Evolutionary conservation across 1,140 invertebrate genomes (phyloP), one percentile per base, ranked within the genome.

Genomic region (Trichonephila clavata): DNA sequence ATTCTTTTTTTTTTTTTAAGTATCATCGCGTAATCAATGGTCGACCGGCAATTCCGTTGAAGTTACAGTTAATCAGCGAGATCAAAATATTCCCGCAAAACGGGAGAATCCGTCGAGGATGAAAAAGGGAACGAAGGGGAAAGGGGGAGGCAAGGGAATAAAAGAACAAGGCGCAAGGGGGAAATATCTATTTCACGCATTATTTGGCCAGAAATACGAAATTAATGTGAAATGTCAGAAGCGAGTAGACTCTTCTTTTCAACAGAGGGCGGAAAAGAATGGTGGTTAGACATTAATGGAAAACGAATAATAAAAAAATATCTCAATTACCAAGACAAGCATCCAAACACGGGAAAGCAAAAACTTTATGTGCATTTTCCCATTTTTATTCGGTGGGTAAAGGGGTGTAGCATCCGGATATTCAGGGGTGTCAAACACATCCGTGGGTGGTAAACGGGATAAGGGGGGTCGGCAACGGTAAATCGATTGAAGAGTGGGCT

Each of bases 181-280:
- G 60, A 57, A 80, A 93, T 86, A 93, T 93, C 92, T 81, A 93
- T 93, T 93, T 87, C 86, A 93, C 92, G 92, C 92, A 93, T 93
- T 93, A 93, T 93, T 93, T 93, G 92, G 86, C 57, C 39, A 92
- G 81, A 83, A 86, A 92, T 92, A 92, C 81, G 81, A 77, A 93
- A 93, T 93, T 93, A 93, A 93, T 93, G 92, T 59, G 68, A 81
- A 50, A 93, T 81, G 92, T 93, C 92, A 93, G 65, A 86, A 50
- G 7, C 90, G 89, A 60, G 57, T 59, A 50, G 7, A 50, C 90
- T 77, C 68, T 90, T 90, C 71, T 59, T 7, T n/a, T 57, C 24
- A 18, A 77, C 27, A 21, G 27, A 63, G 59, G 77, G 77, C 14
- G 13, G 59, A 83, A 57, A 57, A 43, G 59, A 84, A 92, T 27